These are phyloP conservation scores for Sciurus niger DNA, from an alignment of 2,113 vertebrate genomes.

Conservation along the genomic window DNA sequence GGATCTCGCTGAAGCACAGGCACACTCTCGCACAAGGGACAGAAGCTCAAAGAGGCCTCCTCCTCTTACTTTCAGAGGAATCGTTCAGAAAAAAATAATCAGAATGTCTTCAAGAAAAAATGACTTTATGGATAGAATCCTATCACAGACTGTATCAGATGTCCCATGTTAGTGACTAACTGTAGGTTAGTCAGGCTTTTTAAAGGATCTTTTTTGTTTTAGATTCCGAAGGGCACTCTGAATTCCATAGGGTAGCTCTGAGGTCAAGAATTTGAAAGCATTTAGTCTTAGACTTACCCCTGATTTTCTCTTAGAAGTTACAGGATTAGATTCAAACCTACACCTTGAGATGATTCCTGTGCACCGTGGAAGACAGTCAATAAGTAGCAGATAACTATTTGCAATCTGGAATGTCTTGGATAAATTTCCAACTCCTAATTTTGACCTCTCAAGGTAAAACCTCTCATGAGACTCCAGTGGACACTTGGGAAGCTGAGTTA, in stretches of 20 bases:
- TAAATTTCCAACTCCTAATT: background rate
- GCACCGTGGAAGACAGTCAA: fast-evolving
- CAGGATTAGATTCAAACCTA: background rate
- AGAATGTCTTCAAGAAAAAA: background rate
- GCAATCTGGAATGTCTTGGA: background rate
- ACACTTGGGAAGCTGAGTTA: no score
- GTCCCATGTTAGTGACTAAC: background rate
- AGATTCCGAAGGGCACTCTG: background rate
- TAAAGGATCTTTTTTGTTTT: background rate
- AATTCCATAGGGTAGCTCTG: background rate
- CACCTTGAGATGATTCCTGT: background rate
- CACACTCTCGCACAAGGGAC: background rate
- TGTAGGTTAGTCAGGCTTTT: background rate
- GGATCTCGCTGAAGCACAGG: background rate
- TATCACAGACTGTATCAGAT: background rate
- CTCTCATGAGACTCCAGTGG: background rate
- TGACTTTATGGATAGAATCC: background rate
- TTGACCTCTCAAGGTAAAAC: background rate
- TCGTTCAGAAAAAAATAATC: background rate
- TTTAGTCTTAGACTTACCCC: background rate
- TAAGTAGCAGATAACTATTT: background rate
- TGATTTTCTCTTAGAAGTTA: background rate
- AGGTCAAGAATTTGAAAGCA: background rate
- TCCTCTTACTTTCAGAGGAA: background rate
- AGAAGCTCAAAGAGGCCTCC: background rate